A percentile compares a stretch with the other conserved stretches of the same genome.
phyloP scores from a whole-genome alignment of 2,113 vertebrate species.

The Clarias magur region DNA sequence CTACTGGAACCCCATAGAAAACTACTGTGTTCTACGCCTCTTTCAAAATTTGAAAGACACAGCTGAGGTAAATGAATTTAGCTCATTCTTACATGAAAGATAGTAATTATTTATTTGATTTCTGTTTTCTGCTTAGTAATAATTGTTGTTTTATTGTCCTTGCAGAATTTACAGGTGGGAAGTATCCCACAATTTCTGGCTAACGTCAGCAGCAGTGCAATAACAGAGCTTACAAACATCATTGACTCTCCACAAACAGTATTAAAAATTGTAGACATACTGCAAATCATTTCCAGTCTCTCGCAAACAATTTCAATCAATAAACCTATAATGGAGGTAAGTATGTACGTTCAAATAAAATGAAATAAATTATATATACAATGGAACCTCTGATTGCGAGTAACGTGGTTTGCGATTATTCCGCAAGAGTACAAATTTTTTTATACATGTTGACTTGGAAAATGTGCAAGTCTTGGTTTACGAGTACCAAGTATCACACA shows the following conservation, averaged over 20 bases:
- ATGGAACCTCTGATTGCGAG: too few relatives aligned
- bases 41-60: not conserved
- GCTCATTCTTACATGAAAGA: not conserved
- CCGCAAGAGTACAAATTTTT: too few relatives aligned
- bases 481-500: too few relatives aligned
- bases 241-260: conserved; percentile 57
- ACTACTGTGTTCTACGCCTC: conserved; percentile 28
- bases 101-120: not conserved
- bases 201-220: not conserved
- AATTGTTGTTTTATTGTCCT: not conserved
- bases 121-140: not conserved
- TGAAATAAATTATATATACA: too few relatives aligned
- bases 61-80: conserved; percentile 10
- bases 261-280: conserved; percentile 55
- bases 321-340: conserved; percentile 52
- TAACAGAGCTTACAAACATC: not conserved
- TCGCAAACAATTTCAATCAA: not conserved
- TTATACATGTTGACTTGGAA: too few relatives aligned
- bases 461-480: too few relatives aligned
- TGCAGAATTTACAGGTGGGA: conserved; percentile 38
- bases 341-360: not conserved
- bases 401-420: too few relatives aligned
- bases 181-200: conserved; percentile 25
- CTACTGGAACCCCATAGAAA: rapidly evolving
- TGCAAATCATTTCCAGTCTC: conserved; percentile 51